phyloP scores from a whole-genome alignment of 2,113 vertebrate genomes.

The Ochotona princeps region DNA sequence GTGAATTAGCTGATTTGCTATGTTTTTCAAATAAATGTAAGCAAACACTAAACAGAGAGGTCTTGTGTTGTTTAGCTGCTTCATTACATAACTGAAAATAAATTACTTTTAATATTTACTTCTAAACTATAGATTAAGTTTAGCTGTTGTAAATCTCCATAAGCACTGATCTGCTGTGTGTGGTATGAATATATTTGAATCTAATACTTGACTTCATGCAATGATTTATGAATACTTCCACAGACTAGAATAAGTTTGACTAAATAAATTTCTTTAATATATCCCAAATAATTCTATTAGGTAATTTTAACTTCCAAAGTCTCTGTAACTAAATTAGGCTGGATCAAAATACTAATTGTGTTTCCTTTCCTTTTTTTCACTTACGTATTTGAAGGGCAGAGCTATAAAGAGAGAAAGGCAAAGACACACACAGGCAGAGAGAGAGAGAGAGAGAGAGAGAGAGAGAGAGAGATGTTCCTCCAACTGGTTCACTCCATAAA shows the following conservation, averaged over 20 bases:
- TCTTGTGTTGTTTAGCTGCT: background rate
- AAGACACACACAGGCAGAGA: too few relatives aligned
- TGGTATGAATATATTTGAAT: background rate
- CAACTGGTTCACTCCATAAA: too few relatives aligned
- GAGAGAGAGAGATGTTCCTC: too few relatives aligned
- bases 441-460: too few relatives aligned
- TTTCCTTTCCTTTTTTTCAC: background rate
- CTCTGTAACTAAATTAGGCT: background rate
- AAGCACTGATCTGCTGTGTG: background rate
- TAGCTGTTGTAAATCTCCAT: background rate
- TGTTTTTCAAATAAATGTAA: constrained; percentile 10
- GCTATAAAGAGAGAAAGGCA: too few relatives aligned
- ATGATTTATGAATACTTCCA: background rate
- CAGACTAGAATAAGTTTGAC: background rate
- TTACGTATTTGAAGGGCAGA: too few relatives aligned
- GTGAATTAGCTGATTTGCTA: background rate
- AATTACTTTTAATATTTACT: constrained; percentile 23
- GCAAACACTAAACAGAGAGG: background rate
- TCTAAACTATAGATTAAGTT: background rate
- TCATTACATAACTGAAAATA: constrained; percentile 34
- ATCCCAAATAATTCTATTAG: background rate
- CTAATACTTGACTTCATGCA: background rate
- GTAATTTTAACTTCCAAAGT: background rate
- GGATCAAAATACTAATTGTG: background rate
- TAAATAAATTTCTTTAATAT: background rate